These are phyloP conservation scores for Perizoma flavofasciatum DNA, from an alignment of 2,888 invertebrate species.

Conservation along the genomic window DNA sequence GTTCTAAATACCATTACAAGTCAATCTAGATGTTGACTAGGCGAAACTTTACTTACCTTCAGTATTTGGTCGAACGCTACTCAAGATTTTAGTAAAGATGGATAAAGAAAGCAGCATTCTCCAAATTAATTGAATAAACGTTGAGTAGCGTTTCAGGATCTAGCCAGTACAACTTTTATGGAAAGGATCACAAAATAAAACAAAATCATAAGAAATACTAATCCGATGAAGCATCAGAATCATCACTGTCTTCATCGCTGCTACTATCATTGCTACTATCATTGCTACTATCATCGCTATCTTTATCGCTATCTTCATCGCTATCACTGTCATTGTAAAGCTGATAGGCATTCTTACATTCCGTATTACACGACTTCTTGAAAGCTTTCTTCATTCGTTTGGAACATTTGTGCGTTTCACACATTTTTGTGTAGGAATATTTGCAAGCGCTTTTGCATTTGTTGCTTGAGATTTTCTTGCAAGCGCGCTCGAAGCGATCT, in stretches of 20 bases:
- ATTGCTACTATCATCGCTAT: slow-evolving; percentile 2
- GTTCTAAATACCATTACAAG: too few species aligned
- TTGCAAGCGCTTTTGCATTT: slow-evolving; percentile 54
- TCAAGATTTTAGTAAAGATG: too few species aligned
- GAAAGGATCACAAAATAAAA: slow-evolving; percentile 7
- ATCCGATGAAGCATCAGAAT: slow-evolving; percentile 1
- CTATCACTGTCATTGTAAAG: slow-evolving; percentile 3
- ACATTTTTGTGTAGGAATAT: slow-evolving; percentile 38
- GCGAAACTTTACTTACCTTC: too few species aligned
- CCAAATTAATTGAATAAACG: too few species aligned
- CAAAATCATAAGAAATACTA: slow-evolving; percentile 1
- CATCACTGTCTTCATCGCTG: neutral
- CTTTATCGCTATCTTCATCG: slow-evolving; percentile 18
- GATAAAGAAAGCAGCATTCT: too few species aligned
- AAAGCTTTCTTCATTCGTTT: slow-evolving; percentile 38
- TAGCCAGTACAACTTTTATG: too few species aligned
- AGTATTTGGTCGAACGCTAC: too few species aligned
- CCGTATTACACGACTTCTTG: slow-evolving; percentile 43
- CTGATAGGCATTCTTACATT: slow-evolving; percentile 45
- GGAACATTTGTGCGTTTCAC: slow-evolving; percentile 40
- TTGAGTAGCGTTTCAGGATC: too few species aligned
- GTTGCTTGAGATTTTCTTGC: slow-evolving; percentile 42
- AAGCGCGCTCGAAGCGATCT: slow-evolving; percentile 52
- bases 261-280: neutral
- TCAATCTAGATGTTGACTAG: too few species aligned